phyloP scores from a whole-genome alignment of 2,797 vertebrate species.

The Notamacropus eugenii region DNA sequence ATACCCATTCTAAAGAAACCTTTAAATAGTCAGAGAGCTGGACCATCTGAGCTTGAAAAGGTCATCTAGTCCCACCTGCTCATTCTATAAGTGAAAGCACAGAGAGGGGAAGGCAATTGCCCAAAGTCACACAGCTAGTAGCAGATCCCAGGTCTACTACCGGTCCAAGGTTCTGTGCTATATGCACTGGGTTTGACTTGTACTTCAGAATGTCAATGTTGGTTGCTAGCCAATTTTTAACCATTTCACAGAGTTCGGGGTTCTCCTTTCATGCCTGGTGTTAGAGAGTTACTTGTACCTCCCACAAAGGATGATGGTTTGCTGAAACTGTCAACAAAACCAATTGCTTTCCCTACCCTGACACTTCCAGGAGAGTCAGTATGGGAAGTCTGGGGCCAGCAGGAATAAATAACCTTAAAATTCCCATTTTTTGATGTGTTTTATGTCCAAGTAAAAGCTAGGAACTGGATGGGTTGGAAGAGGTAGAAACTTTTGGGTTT shows the following conservation, averaged over 20 bases:
- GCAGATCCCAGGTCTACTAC: neutral
- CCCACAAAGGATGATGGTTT: neutral
- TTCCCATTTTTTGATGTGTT: neutral
- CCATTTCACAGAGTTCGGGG: neutral
- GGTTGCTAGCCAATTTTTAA: neutral
- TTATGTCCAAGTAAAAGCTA: neutral
- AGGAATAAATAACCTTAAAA: constrained; percentile 3
- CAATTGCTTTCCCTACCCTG: constrained; percentile 20
- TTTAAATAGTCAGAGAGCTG: neutral
- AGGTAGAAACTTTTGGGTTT: neutral
- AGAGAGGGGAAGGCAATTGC: neutral
- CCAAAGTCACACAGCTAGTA: constrained; percentile 22
- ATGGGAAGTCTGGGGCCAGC: neutral
- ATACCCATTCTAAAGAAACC: constrained; percentile 22
- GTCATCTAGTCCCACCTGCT: constrained; percentile 51
- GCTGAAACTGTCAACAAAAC: constrained; percentile 13
- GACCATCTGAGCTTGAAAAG: neutral
- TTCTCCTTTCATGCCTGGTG: neutral
- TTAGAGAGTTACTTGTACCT: neutral
- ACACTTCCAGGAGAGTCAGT: constrained; percentile 1
- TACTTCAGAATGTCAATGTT: neutral
- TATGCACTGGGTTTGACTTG: neutral
- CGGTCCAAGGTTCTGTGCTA: neutral
- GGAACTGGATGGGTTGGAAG: neutral
- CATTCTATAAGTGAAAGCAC: constrained; percentile 36